These are phyloP conservation scores for Zosterops japonicus DNA, from an alignment of 2,113 vertebrate genomes.

Conservation along the genomic window DNA sequence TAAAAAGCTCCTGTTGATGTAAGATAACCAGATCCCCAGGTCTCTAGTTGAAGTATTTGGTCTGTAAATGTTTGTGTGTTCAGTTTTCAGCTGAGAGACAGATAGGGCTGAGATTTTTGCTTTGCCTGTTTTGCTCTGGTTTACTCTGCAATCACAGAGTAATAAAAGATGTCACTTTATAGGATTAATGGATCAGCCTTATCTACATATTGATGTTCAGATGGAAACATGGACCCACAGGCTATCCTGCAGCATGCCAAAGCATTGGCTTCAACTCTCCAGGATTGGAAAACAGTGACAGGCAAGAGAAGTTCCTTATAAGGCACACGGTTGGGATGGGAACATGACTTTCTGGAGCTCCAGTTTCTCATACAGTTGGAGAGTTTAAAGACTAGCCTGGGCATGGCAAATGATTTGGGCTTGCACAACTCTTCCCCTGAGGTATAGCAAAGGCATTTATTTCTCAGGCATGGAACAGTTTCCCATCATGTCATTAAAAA, in stretches of 20 bases:
- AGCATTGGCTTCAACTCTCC: neutral
- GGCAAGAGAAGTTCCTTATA: neutral
- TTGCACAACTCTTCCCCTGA: slow-evolving; percentile 39
- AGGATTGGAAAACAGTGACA: neutral
- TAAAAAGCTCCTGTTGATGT: neutral
- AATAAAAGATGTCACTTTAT: neutral
- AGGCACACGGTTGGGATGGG: neutral
- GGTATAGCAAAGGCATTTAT: slow-evolving; percentile 39
- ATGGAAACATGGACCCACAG: neutral
- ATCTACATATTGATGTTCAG: neutral
- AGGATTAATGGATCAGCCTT: neutral
- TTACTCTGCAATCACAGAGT: neutral
- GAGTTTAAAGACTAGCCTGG: slow-evolving; percentile 15
- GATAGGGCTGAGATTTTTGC: neutral
- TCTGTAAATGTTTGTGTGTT: neutral
- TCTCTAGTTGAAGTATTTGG: neutral
- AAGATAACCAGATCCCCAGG: neutral
- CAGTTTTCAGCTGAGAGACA: neutral
- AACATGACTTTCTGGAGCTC: neutral
- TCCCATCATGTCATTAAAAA: slow-evolving; percentile 25
- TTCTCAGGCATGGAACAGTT: slow-evolving; percentile 17
- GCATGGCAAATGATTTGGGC: neutral
- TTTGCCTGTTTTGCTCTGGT: neutral
- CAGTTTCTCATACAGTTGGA: neutral
- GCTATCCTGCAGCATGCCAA: fast-evolving